Percentiles rank a stretch among this genome's conserved stretches.
These are phyloP conservation scores for Takifugu rubripes DNA, from an alignment of 2,797 vertebrate species.

Conservation along the genomic window DNA sequence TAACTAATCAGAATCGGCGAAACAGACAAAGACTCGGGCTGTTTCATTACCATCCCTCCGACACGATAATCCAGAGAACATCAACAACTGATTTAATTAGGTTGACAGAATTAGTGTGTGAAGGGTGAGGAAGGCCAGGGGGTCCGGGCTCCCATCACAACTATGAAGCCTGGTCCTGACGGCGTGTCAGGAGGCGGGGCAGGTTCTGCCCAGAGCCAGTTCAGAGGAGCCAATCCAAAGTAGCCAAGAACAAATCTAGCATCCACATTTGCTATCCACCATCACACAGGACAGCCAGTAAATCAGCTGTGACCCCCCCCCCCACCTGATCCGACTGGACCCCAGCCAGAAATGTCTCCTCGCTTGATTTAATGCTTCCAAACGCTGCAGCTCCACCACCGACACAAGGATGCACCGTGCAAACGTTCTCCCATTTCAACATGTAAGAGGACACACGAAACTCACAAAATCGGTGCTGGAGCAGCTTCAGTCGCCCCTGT, in stretches of 20 bases:
- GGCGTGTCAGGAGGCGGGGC: slow-evolving; percentile 56
- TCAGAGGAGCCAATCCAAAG: slow-evolving; percentile 44
- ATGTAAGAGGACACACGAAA: too few species aligned
- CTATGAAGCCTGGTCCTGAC: too few species aligned
- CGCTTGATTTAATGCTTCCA: slow-evolving; percentile 64
- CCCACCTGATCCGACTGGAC: slow-evolving; percentile 60
- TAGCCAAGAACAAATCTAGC: slow-evolving; percentile 55
- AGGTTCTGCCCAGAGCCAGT: slow-evolving; percentile 40
- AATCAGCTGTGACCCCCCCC: slow-evolving; percentile 67
- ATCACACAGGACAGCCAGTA: slow-evolving; percentile 55
- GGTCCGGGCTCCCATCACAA: slow-evolving; percentile 29
- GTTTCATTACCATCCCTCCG: slow-evolving; percentile 23
- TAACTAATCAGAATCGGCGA: background rate
- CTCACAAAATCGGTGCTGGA: background rate
- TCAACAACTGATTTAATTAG: slow-evolving; percentile 44
- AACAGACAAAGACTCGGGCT: slow-evolving; percentile 25
- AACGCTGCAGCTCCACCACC: slow-evolving; percentile 61
- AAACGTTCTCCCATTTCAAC: too few species aligned
- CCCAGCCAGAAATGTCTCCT: slow-evolving; percentile 57
- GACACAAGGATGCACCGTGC: slow-evolving; percentile 19
- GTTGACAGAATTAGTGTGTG: slow-evolving; percentile 11
- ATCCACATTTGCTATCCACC: slow-evolving; percentile 33
- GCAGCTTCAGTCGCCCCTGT: background rate
- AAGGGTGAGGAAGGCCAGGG: slow-evolving; percentile 25
- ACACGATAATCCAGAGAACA: slow-evolving; percentile 44